Percentiles rank a stretch among this genome's conserved stretches.
Evolutionary conservation across 2,888 invertebrate species (phyloP).

Genomic region (Bimastos eiseni): DNA sequence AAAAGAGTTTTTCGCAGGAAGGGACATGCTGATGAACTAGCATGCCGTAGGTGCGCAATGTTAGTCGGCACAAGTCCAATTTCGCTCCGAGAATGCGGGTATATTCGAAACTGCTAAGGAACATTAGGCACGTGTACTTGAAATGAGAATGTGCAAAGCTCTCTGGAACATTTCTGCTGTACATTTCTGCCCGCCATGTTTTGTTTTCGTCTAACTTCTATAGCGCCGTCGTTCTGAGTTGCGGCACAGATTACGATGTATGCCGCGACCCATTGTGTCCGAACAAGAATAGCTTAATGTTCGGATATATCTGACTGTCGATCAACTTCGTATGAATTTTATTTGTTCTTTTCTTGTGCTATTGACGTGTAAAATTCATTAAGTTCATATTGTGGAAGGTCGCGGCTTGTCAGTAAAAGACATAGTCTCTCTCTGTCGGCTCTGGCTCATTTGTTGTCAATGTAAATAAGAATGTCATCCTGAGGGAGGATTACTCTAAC

Average conservation of each 20-base stretch:
- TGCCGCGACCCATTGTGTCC: not conserved
- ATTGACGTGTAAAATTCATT: not conserved
- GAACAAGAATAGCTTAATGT: constrained; percentile 13
- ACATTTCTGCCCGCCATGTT: not conserved
- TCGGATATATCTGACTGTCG: too few species aligned
- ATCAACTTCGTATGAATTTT: not conserved
- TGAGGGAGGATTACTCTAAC: too few species aligned
- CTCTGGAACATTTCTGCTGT: not conserved
- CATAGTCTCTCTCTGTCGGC: not conserved
- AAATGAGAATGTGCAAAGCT: not conserved
- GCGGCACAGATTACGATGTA: not conserved
- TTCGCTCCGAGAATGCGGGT: not conserved
- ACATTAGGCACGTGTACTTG: not conserved
- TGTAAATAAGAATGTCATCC: not conserved
- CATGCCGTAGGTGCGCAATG: not conserved
- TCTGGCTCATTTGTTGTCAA: not conserved
- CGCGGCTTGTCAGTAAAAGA: not conserved
- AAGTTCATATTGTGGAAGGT: not conserved
- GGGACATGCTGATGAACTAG: not conserved
- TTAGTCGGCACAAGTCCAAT: not conserved
- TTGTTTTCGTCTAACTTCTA: not conserved
- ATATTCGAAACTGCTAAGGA: not conserved
- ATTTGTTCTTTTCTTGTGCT: not conserved
- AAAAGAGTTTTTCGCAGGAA: not conserved
- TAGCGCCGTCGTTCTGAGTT: not conserved